Evolutionary conservation across 2,113 vertebrate species (phyloP).

Genomic region (Colossoma macropomum): DNA sequence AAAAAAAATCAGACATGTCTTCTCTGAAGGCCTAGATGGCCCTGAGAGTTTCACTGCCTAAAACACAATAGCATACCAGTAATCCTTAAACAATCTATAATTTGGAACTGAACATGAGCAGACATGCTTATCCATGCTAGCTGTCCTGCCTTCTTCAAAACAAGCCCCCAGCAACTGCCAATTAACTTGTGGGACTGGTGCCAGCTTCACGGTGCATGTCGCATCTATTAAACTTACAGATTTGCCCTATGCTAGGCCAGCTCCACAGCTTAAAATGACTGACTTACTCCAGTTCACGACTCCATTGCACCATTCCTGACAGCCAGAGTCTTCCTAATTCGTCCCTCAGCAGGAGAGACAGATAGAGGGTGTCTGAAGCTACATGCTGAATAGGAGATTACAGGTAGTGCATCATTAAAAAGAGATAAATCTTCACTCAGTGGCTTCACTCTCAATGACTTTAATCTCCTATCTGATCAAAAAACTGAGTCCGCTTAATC

Average conservation of each 20-base stretch:
- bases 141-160: not conserved
- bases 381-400: constrained; percentile 21
- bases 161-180: not conserved
- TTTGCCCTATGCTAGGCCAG: not conserved
- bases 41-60: no score
- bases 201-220: not conserved
- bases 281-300: not conserved
- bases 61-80: not conserved
- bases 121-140: not conserved
- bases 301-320: not conserved
- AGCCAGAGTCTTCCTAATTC: not conserved
- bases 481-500: constrained; percentile 28
- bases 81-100: not conserved
- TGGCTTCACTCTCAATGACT: constrained; percentile 7
- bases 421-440: constrained; percentile 9
- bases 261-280: not conserved
- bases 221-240: not conserved
- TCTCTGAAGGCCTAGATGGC: no score
- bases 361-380: not conserved
- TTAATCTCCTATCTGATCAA: constrained; percentile 31
- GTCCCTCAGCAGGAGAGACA: not conserved
- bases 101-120: not conserved
- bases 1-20: no score
- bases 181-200: not conserved
- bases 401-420: constrained; percentile 40